Percentiles rank a stretch among this genome's conserved stretches.
These are phyloP conservation scores for Galaxias olidus DNA, from an alignment of 2,797 vertebrate species.

Conservation along the genomic window DNA sequence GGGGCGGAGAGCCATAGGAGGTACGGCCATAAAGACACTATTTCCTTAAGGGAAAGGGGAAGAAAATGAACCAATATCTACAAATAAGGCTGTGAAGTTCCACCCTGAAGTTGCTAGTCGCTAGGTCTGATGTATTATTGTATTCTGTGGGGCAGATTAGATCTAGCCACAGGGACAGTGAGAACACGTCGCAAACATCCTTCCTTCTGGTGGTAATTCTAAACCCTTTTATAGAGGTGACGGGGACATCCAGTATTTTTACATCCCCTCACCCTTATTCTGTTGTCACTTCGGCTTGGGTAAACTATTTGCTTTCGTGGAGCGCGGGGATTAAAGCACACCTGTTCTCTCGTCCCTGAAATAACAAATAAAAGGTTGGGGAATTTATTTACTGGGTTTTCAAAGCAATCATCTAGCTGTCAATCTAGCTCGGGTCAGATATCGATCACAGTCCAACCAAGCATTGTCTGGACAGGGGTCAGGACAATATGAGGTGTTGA, in stretches of 20 bases:
- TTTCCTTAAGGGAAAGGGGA: conserved; percentile 27
- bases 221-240: conserved; percentile 21
- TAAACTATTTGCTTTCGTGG: conserved; percentile 6
- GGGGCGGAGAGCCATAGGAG: conserved; percentile 23
- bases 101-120: background rate
- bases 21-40: conserved; percentile 37
- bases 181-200: conserved; percentile 16
- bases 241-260: background rate
- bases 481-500: conserved; percentile 17
- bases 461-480: conserved; percentile 6
- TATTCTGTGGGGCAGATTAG: background rate
- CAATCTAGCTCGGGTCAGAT: conserved; percentile 21
- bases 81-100: conserved; percentile 13
- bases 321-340: background rate
- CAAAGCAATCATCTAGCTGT: conserved; percentile 24
- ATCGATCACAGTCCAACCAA: conserved; percentile 30
- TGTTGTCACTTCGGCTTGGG: background rate
- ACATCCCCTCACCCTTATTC: background rate
- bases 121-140: conserved; percentile 1
- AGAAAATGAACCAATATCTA: conserved; percentile 24
- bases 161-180: conserved; percentile 3
- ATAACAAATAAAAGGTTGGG: conserved; percentile 7
- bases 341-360: conserved; percentile 3
- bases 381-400: conserved; percentile 10
- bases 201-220: conserved; percentile 26